Evolutionary conservation across 2,888 invertebrate species (phyloP), one percentile per base, ranked within the genome.

Genomic region (Phyto melanocephala): DNA sequence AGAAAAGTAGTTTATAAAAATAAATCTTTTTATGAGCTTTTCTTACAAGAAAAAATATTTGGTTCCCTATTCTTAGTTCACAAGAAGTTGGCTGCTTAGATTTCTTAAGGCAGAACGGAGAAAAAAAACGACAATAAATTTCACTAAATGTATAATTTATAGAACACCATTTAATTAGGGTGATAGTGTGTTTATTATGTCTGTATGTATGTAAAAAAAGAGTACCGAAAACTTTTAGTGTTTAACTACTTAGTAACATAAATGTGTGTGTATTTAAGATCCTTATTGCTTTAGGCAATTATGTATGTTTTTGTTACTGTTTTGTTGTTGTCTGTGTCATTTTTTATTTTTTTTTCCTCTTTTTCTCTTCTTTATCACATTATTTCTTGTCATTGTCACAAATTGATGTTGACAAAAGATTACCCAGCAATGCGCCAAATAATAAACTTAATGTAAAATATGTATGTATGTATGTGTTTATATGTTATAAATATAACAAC

Each of bases 91-190:
- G 17, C 7, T 20, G 7, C 7, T 10, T 11, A 13, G 15, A 67
- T 15, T 60, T 76, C 20, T 15, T 33, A 33, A 45, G 20, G 22
- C 28, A 56, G 45, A 5, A 45, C 11, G 47, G 11, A 22, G 1
- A 22, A 52, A 24, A 24, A n/a, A 86, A 86, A 86, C 84, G 86
- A 87, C 87, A 86, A 89, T 89, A 89, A 88, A 89, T 89, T 89
- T 87, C 86, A 84, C 88, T 89, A 89, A 89, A 89, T 89, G 88
- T 87, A 87, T 87, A 87, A 89, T 89, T 89, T 89, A 89, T 89
- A 87, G 88, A 87, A 89, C 87, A 87, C 88, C 88, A 88, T 89
- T 89, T 89, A 89, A 89, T 89, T 89, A 89, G 89, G 88, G 88
- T 87, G 54, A 54, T 62, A 87, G 82, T 76, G 20, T 76, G 62